phyloP scores from a whole-genome alignment of 2,888 invertebrate species.

The Pheosia tremula region DNA sequence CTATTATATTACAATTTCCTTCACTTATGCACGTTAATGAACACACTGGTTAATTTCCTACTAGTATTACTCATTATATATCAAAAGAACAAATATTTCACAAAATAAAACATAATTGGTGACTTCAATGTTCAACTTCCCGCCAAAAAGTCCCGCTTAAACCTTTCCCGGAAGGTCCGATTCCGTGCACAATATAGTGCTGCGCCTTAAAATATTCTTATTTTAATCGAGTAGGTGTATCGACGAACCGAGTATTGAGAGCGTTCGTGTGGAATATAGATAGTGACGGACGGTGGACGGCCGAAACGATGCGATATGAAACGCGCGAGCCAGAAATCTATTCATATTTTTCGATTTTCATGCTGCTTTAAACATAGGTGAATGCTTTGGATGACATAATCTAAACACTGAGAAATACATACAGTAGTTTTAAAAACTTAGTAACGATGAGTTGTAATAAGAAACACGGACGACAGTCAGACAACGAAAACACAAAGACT shows the following conservation, averaged over 20 bases:
- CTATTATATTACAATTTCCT: too few species aligned
- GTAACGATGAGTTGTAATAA: neutral
- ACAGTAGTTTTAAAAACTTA: neutral
- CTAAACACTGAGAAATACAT: neutral
- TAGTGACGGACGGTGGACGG: constrained; percentile 77
- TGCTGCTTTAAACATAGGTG: constrained; percentile 40
- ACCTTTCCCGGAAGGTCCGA: constrained; percentile 58
- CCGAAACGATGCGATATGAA: constrained; percentile 55
- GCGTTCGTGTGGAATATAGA: constrained; percentile 79
- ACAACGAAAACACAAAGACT: constrained; percentile 24
- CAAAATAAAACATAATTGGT: too few species aligned
- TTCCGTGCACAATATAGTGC: constrained; percentile 65
- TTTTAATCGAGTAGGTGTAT: constrained; percentile 78
- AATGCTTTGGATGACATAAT: neutral
- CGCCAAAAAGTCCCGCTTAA: constrained; percentile 46
- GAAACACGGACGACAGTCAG: neutral
- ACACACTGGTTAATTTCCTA: too few species aligned
- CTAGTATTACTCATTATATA: too few species aligned
- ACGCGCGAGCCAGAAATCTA: constrained; percentile 60
- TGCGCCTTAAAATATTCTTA: constrained; percentile 74
- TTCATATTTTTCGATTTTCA: constrained; percentile 71
- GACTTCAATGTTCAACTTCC: too few species aligned
- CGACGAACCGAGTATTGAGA: constrained; percentile 65
- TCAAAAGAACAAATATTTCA: too few species aligned
- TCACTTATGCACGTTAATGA: too few species aligned